These are phyloP conservation scores for Diarsia mendica DNA, from an alignment of 2,888 invertebrate genomes.

Conservation along the genomic window DNA sequence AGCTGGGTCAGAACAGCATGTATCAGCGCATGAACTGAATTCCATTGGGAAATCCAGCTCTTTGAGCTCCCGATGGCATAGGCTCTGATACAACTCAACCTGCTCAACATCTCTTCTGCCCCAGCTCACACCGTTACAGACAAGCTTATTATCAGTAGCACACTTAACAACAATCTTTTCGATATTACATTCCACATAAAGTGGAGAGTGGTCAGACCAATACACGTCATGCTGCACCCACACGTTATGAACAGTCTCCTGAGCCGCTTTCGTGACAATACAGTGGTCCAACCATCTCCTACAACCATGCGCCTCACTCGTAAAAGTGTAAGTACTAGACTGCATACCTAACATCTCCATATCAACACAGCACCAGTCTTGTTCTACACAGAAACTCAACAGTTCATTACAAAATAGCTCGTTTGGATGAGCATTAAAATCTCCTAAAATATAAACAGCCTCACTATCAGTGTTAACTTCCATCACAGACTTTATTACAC, in stretches of 20 bases:
- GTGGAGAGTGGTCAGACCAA: constrained; percentile 7
- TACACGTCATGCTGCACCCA: constrained; percentile 3
- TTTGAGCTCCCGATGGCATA: neutral
- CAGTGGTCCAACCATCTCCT: neutral
- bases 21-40: constrained; percentile 1
- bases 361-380: too few relatives aligned
- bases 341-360: too few relatives aligned
- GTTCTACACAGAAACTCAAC: too few relatives aligned
- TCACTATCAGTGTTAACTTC: too few relatives aligned
- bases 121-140: constrained; percentile 7
- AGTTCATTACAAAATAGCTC: too few relatives aligned
- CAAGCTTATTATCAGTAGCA: neutral
- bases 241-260: neutral
- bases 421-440: too few relatives aligned
- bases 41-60: neutral
- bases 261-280: constrained; percentile 8
- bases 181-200: constrained; percentile 5
- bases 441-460: too few relatives aligned
- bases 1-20: constrained; percentile 8
- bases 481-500: too few relatives aligned
- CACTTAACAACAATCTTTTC: constrained; percentile 2
- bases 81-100: neutral
- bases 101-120: neutral
- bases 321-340: too few relatives aligned
- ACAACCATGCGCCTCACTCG: too few relatives aligned